Percentiles rank a stretch among this genome's conserved stretches.
phyloP scores from a whole-genome alignment of 1,140 invertebrate species.

The Ceratosolen fusciceps region DNA sequence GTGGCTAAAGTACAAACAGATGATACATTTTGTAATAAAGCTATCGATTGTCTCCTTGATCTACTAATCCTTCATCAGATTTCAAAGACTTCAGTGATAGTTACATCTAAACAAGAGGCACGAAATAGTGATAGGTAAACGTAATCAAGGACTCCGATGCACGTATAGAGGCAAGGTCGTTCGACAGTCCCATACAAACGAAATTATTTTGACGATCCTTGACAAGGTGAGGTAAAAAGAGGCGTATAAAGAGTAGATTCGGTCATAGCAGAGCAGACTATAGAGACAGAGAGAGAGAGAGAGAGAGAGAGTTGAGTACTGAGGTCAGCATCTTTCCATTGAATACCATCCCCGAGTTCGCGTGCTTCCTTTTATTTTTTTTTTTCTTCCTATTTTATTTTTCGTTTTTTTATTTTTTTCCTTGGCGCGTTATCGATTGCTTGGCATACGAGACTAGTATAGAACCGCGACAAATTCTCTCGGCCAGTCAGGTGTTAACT shows the following conservation, averaged over 20 bases:
- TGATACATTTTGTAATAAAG: not conserved
- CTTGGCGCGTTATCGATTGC: constrained; percentile 3
- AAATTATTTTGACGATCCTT: constrained; percentile 7
- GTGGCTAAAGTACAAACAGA: not conserved
- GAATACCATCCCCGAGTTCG: not conserved
- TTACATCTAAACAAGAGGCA: not conserved
- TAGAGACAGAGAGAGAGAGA: no score
- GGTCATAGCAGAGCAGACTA: no score
- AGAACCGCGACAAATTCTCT: constrained; percentile 19
- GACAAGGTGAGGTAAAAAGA: no score
- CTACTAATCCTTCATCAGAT: constrained; percentile 6
- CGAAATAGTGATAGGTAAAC: not conserved
- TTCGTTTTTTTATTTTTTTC: constrained; percentile 8
- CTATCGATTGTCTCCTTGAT: not conserved
- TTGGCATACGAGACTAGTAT: not conserved
- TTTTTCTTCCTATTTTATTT: constrained; percentile 14
- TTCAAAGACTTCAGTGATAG: not conserved
- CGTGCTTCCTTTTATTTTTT: constrained; percentile 5
- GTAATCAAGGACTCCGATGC: not conserved
- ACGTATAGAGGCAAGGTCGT: not conserved
- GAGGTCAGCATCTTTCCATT: not conserved
- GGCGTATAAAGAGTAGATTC: no score
- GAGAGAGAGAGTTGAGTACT: no score
- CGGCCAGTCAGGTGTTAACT: constrained; percentile 22
- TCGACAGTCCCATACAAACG: not conserved